Evolutionary conservation across 2,888 invertebrate genomes (phyloP), one percentile per base, ranked within the genome.

Genomic region (Apamea epomidion): DNA sequence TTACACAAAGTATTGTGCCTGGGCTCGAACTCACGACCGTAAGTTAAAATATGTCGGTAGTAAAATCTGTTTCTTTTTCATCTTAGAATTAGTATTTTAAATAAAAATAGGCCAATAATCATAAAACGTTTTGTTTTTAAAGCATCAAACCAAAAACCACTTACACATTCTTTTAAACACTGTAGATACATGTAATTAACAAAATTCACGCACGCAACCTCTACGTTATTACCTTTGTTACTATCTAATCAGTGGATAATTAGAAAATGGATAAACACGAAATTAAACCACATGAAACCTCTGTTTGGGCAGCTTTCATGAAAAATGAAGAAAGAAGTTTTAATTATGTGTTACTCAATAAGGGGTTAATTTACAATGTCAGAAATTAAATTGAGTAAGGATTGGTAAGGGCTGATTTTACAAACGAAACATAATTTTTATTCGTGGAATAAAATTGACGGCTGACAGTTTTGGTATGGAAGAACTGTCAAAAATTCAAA

Each of bases 341-440:
- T 74, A 80, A 83, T 80, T 74, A 70, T 74, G 64, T 84, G 64
- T 81, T 78, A 64, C 62, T 58, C 18, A 37, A 64, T 45, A 62
- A 67, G 54, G 76, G 62, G 68, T 48, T 78, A 16, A 68, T 18
- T 67, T 45, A 79, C 7, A 32, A 45, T 42, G 4, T 45, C 65
- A n/a, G n/a, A 32, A 54, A 45, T 62, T 32, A 65, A 42, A 51
- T 42, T 51, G 16, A 14, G 18, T 77, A 45, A 45, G 32, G 48
- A 5, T 5, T 48, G 48, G 18, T 77, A 45, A 45, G 32, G 48
- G 16, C 2, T 48, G 48, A 48, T 16, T 42, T 42, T 42, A 7
- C 42, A 42, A 42, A 42, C 6, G 42, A 42, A 6, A 7, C 7
- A 42, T 42, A 42, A 42, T 6, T 37, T 37, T 37, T 37, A 37